These are phyloP conservation scores for Streblospio benedicti DNA, from an alignment of 1,140 invertebrate species.

Conservation along the genomic window DNA sequence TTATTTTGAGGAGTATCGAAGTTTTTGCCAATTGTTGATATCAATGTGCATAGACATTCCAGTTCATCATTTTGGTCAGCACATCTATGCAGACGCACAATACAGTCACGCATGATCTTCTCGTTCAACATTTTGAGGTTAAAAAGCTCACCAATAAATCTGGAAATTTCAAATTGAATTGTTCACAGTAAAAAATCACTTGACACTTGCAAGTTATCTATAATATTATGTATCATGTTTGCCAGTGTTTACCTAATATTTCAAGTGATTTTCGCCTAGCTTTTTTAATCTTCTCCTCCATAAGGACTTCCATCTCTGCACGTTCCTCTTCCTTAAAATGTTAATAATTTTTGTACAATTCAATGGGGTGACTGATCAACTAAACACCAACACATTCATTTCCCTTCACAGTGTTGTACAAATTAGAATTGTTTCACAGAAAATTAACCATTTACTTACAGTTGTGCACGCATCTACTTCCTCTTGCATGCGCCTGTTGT, in stretches of 20 bases:
- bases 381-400: too few species aligned
- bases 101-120: constrained; percentile 81
- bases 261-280: constrained; percentile 73
- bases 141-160: constrained; percentile 82
- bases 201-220: not conserved
- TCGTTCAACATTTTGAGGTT: constrained; percentile 82
- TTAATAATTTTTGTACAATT: too few species aligned
- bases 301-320: constrained; percentile 20
- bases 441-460: too few species aligned
- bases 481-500: too few species aligned
- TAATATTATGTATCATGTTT: too few species aligned
- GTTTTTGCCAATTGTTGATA: constrained; percentile 81
- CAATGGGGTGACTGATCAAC: too few species aligned
- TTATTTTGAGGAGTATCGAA: constrained; percentile 53
- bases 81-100: constrained; percentile 63
- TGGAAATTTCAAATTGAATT: constrained; percentile 29
- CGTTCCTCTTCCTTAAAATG: constrained; percentile 21
- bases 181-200: constrained; percentile 6
- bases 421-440: not conserved
- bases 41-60: constrained; percentile 83
- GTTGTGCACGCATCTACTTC: too few species aligned
- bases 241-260: constrained; percentile 60
- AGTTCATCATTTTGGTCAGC: constrained; percentile 76
- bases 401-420: constrained; percentile 9
- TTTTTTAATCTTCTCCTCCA: constrained; percentile 50